Evolutionary conservation across 2,797 vertebrate species (phyloP).

Genomic region (Otolemur crassicaudatus): DNA sequence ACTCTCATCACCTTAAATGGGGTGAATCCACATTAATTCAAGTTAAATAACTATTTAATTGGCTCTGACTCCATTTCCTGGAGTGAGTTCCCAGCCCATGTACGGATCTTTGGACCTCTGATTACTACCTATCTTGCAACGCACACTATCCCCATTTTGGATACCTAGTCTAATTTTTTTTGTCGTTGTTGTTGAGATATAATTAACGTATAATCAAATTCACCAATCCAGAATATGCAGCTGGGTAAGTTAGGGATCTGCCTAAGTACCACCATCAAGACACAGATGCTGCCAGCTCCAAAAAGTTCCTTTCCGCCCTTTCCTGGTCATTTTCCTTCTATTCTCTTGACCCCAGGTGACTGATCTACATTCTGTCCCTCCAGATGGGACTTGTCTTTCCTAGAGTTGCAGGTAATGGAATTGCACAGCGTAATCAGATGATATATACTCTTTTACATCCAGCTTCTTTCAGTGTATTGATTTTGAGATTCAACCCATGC

Average conservation of each 20-base stretch:
- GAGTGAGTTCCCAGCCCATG: conserved; percentile 63
- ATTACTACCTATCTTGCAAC: conserved; percentile 63
- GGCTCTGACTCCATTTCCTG: conserved; percentile 83
- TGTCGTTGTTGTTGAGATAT: background rate
- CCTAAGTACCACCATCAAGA: background rate
- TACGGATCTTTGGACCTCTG: conserved; percentile 75
- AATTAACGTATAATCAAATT: conserved; percentile 3
- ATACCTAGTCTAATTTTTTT: background rate
- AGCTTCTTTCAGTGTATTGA: background rate
- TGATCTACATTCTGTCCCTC: background rate
- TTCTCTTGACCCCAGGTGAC: background rate
- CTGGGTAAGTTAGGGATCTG: background rate
- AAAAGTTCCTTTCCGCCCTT: background rate
- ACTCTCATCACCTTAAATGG: conserved; percentile 78
- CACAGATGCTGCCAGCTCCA: background rate
- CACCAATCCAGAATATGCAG: background rate
- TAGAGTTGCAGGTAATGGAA: background rate
- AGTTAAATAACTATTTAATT: conserved; percentile 86
- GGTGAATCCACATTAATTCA: conserved; percentile 82
- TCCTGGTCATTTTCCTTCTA: background rate
- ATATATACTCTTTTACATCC: background rate
- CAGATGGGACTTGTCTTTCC: background rate
- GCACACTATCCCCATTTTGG: conserved; percentile 39
- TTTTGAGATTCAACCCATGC: background rate
- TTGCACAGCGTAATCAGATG: background rate